Evolutionary conservation across 2,113 vertebrate genomes (phyloP), one percentile per base, ranked within the genome.

Genomic region (Apteryx mantelli): DNA sequence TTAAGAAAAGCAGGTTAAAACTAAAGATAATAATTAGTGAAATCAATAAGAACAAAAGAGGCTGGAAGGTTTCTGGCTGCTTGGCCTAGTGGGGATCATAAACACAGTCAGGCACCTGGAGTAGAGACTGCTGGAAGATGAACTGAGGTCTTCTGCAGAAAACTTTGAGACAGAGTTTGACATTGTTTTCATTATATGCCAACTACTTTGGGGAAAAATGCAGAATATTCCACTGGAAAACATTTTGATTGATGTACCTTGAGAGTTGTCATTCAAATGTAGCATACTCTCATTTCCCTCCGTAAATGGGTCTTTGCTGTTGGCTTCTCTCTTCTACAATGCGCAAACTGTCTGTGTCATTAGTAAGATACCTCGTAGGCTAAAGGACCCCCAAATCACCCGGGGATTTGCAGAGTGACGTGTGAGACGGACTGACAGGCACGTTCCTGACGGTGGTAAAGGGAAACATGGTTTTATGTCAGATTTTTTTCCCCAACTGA

Each of bases 21-120:
- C 42, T 71, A 40, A 96, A 89, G 92, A 61, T 87, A 60, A 96
- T 88, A 91, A 88, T 83, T 91, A 95, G 76, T 91, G 81, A 96
- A 84, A 83, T 4, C 0, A 24, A 76, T 48, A 69, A 80, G 70
- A 80, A 61, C 36, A 69, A 48, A 61, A 76, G 28, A 42, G 68
- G 60, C 93, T 90, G 85, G 79, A 88, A 92, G 75, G 82, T 95
- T 90, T 92, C 92, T 53, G 18, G 73, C 40, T 77, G 69, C 64
- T 25, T 24, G 66, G 82, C 76, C 58, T 61, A 4, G 28, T 53
- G 52, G 79, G 85, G 79, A 86, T 91, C 86, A 28, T 34, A 61
- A 58, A 93, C 75, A 34, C 82, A 69, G 88, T 30, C 75, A 2
- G 1, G 73, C 88, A 88, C 40, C 85, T 91, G 89, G 60, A 86